These are phyloP conservation scores for Bombyx mandarina DNA, from an alignment of 1,140 invertebrate species.

Conservation along the genomic window DNA sequence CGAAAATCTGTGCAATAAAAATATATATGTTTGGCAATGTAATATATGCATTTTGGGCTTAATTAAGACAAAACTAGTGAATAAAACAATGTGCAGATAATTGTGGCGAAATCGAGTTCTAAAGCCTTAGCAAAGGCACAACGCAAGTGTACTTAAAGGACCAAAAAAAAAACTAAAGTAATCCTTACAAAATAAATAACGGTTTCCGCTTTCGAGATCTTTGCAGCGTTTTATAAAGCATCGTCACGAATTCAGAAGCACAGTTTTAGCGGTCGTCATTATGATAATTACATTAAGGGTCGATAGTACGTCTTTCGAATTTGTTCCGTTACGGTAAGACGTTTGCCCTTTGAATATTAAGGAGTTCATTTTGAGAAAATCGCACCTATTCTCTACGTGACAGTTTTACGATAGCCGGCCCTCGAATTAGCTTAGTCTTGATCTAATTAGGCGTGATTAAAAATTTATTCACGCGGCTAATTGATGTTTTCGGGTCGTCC, in stretches of 20 bases:
- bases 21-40: too few relatives aligned
- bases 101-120: too few relatives aligned
- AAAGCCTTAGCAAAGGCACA: neutral
- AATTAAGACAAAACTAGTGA: too few relatives aligned
- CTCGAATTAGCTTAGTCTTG: constrained; percentile 27
- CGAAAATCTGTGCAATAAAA: too few relatives aligned
- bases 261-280: constrained; percentile 67
- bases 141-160: neutral
- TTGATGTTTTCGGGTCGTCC: constrained; percentile 1
- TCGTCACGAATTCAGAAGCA: constrained; percentile 59
- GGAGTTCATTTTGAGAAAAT: constrained; percentile 62
- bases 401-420: constrained; percentile 41
- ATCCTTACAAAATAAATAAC: constrained; percentile 59
- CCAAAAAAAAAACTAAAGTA: neutral
- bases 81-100: too few relatives aligned
- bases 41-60: too few relatives aligned
- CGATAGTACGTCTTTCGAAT: constrained; percentile 66
- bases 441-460: constrained; percentile 42
- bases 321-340: constrained; percentile 59
- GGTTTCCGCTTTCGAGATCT: constrained; percentile 65
- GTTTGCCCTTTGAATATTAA: constrained; percentile 64
- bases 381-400: constrained; percentile 63
- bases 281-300: constrained; percentile 67
- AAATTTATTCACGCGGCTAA: constrained; percentile 26
- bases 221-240: constrained; percentile 67